Evolutionary conservation across 2,113 vertebrate genomes (phyloP).

Genomic region (Oryzias celebensis): DNA sequence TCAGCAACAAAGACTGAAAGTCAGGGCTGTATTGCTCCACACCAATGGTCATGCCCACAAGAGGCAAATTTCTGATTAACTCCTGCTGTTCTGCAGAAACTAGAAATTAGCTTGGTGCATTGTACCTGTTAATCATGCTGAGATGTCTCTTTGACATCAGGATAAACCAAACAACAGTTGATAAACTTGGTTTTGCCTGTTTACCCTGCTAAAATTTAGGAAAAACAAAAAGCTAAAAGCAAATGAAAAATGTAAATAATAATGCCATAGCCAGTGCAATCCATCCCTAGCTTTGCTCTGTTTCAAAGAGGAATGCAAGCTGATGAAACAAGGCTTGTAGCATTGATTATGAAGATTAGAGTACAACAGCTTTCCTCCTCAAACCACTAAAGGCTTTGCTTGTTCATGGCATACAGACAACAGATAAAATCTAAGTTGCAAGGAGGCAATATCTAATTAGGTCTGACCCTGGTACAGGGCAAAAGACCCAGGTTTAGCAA

Average conservation of each 20-base stretch:
- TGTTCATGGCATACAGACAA: constrained; percentile 19
- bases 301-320: constrained; percentile 14
- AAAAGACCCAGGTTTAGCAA: constrained; percentile 17
- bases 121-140: constrained; percentile 47
- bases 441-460: constrained; percentile 1
- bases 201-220: constrained; percentile 24
- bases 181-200: constrained; percentile 49
- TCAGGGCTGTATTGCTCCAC: too few relatives aligned
- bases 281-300: constrained; percentile 18
- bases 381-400: constrained; percentile 3
- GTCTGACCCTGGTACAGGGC: constrained; percentile 21
- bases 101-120: constrained; percentile 3
- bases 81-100: too few relatives aligned
- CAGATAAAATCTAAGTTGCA: constrained; percentile 20
- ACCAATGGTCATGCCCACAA: too few relatives aligned
- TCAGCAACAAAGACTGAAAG: too few relatives aligned
- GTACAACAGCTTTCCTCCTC: constrained; percentile 21
- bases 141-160: constrained; percentile 53
- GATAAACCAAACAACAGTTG: constrained; percentile 64
- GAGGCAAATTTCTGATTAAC: too few relatives aligned
- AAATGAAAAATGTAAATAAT: neutral
- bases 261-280: constrained; percentile 17
- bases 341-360: constrained; percentile 29
- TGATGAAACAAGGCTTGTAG: constrained; percentile 30
- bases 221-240: too few relatives aligned